A percentile compares a stretch with the other conserved stretches of the same genome.
phyloP scores from a whole-genome alignment of 2,888 invertebrate genomes.

The Oscheius sp. region DNA sequence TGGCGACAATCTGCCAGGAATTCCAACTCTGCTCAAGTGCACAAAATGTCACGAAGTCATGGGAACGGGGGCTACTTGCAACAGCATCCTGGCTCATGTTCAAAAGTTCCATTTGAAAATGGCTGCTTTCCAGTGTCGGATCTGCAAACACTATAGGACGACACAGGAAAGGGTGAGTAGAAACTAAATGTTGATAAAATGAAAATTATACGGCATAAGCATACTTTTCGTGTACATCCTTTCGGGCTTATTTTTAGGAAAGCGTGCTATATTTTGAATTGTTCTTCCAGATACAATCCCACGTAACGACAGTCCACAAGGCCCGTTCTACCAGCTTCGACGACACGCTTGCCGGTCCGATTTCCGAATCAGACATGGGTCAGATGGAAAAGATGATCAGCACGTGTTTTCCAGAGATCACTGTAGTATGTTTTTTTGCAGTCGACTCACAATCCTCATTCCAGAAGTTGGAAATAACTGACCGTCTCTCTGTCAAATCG shows the following conservation, averaged over 20 bases:
- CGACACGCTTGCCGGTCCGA: slow-evolving; percentile 49
- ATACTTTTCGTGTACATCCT: no score
- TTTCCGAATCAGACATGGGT: slow-evolving; percentile 48
- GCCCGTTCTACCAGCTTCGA: slow-evolving; percentile 54
- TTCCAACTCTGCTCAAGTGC: slow-evolving; percentile 51
- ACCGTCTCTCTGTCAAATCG: slow-evolving; percentile 36
- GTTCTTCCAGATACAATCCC: slow-evolving; percentile 53
- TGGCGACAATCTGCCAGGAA: slow-evolving; percentile 28
- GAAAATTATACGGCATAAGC: no score
- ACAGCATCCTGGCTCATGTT: slow-evolving; percentile 48
- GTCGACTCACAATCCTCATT: background rate
- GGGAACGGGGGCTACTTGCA: slow-evolving; percentile 50
- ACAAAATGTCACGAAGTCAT: slow-evolving; percentile 51
- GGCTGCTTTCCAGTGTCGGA: slow-evolving; percentile 56
- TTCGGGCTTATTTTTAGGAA: no score
- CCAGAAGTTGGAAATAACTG: slow-evolving; percentile 55
- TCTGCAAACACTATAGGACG: slow-evolving; percentile 56
- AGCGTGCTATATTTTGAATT: background rate
- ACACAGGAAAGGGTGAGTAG: slow-evolving; percentile 51
- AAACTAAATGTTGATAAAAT: no score
- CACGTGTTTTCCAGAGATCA: slow-evolving; percentile 48
- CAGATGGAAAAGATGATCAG: slow-evolving; percentile 59
- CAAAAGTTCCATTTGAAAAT: slow-evolving; percentile 57
- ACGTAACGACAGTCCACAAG: slow-evolving; percentile 57
- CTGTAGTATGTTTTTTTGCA: slow-evolving; percentile 39